Percentiles rank a stretch among this genome's conserved stretches.
Evolutionary conservation across 2,888 invertebrate genomes (phyloP).

Genomic region (Hypolimnas misippus): DNA sequence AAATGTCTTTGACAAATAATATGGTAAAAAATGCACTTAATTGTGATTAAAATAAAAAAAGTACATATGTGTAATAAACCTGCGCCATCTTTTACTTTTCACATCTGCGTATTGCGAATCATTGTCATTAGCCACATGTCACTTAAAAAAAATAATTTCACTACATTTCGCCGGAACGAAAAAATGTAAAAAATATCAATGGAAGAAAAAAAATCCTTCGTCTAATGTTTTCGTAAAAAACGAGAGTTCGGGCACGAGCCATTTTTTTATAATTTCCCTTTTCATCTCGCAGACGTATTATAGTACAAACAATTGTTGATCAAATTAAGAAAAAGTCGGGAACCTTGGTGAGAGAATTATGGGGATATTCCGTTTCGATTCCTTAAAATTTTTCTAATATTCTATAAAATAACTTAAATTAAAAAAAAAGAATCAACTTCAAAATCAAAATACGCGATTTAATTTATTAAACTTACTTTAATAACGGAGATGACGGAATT

Average conservation of each 20-base stretch:
- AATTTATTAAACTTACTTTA: too few relatives aligned
- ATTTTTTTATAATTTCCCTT: constrained; percentile 60
- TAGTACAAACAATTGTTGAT: constrained; percentile 74
- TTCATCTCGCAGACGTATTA: constrained; percentile 58
- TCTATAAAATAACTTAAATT: not conserved
- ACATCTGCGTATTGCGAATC: constrained; percentile 40
- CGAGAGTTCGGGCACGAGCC: constrained; percentile 77
- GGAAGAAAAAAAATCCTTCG: constrained; percentile 56
- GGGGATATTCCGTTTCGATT: constrained; percentile 54
- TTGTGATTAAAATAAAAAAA: too few relatives aligned
- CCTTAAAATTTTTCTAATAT: not conserved
- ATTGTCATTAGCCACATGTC: constrained; percentile 68
- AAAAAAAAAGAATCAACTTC: too few relatives aligned
- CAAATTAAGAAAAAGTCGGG: constrained; percentile 74
- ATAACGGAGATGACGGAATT: too few relatives aligned
- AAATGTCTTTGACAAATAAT: too few relatives aligned
- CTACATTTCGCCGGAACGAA: constrained; percentile 59
- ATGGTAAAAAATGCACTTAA: too few relatives aligned
- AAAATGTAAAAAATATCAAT: constrained; percentile 39
- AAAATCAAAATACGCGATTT: too few relatives aligned
- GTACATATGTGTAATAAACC: constrained; percentile 4
- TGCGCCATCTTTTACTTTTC: constrained; percentile 13
- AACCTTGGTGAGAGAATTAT: constrained; percentile 44
- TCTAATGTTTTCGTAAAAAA: constrained; percentile 67
- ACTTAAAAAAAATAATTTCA: constrained; percentile 64